phyloP scores from a whole-genome alignment of 2,888 invertebrate species.

The Rhingia rostrata region DNA sequence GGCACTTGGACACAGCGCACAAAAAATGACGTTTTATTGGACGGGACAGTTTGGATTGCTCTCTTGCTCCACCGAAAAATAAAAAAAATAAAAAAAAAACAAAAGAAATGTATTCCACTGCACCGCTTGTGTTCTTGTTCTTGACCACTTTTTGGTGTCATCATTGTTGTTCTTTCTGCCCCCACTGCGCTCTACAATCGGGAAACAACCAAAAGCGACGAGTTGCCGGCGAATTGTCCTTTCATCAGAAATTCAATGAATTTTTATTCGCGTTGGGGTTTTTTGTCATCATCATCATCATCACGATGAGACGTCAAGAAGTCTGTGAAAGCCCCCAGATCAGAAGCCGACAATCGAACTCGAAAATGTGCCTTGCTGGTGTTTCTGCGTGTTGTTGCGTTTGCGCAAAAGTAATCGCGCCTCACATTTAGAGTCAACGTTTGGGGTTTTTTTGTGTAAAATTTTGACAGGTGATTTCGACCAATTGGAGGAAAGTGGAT shows the following conservation, averaged over 20 bases:
- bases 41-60: conserved; percentile 73
- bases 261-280: conserved; percentile 73
- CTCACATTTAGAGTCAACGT: conserved; percentile 69
- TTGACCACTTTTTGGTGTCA: conserved; percentile 69
- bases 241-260: conserved; percentile 74
- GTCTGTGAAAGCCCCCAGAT: conserved; percentile 52
- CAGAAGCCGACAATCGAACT: conserved; percentile 50
- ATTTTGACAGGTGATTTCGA: conserved; percentile 76
- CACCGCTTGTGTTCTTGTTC: conserved; percentile 12
- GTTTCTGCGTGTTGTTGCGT: conserved; percentile 48
- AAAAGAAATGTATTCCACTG: conserved; percentile 5
- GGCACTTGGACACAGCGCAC: conserved; percentile 49
- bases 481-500: conserved; percentile 72
- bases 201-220: neutral
- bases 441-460: conserved; percentile 61
- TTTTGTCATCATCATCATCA: conserved; percentile 73
- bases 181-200: neutral
- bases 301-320: conserved; percentile 62
- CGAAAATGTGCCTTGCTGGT: neutral
- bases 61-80: neutral
- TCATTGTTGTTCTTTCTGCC: conserved; percentile 53
- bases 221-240: conserved; percentile 64
- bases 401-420: conserved; percentile 64
- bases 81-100: no score
- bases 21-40: conserved; percentile 75